Conservation (phyloP, 2,113 vertebrate genomes). For the Scartelaos histophorus region DNA sequence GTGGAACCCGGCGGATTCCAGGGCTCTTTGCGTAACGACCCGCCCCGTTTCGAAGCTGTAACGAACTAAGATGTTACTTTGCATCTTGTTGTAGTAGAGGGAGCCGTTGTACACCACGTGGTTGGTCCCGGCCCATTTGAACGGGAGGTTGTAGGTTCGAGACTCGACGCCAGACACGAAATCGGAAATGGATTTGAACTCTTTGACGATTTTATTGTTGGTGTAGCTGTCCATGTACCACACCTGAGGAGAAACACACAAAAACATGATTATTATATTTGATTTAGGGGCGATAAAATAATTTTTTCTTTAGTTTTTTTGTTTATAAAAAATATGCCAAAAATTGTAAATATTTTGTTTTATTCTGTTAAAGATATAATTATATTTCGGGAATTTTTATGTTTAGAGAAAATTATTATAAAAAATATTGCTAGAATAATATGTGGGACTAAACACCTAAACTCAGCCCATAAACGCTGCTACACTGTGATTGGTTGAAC, state of each 20-base stretch:
- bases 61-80: conserved; percentile 95
- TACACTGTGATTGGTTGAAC: too few species aligned
- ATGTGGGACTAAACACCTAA: too few species aligned
- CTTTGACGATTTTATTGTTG: conserved; percentile 96
- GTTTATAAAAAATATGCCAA: too few species aligned
- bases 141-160: conserved; percentile 94
- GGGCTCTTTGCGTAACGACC: conserved; percentile 89
- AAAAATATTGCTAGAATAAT: too few species aligned
- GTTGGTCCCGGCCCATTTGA: conserved; percentile 98
- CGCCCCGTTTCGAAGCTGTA: conserved; percentile 92
- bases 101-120: conserved; percentile 98
- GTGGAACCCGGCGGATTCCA: conserved; percentile 95
- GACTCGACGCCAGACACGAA: conserved; percentile 92
- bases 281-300: neutral
- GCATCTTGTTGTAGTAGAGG: conserved; percentile 98
- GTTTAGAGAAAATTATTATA: too few species aligned
- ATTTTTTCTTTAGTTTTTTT: neutral
- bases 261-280: conserved; percentile 1
- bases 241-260: conserved; percentile 75
- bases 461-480: too few species aligned
- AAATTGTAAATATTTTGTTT: too few species aligned
- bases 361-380: neutral
- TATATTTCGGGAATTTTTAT: too few species aligned
- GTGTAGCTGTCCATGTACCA: conserved; percentile 99
- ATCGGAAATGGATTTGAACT: conserved; percentile 90